phyloP scores from a whole-genome alignment of 35 echinoderm and acorn worm genomes.

The Ophiothrix spiculata region DNA sequence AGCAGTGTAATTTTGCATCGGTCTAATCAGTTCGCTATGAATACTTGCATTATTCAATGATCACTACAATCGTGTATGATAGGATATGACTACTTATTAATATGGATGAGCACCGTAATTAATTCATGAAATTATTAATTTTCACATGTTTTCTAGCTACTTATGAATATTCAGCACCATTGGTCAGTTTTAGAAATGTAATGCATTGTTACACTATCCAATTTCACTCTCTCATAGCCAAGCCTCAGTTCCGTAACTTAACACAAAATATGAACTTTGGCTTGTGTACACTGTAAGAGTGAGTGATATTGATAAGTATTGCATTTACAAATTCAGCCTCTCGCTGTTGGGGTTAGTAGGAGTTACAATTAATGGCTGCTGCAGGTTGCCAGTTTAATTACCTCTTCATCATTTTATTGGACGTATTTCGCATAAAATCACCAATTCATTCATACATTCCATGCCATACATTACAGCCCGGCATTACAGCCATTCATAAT shows the following conservation, averaged over 20 bases:
- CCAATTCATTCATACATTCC: neutral
- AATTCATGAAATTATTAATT: too few relatives aligned
- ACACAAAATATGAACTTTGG: neutral
- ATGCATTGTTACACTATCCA: neutral
- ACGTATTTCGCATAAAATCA: neutral
- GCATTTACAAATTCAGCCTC: conserved; percentile 1
- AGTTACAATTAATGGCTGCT: too few relatives aligned
- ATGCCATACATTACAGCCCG: neutral
- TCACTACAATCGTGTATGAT: too few relatives aligned
- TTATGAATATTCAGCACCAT: conserved; percentile 16
- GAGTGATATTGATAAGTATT: neutral
- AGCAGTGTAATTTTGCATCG: too few relatives aligned
- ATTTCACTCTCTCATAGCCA: neutral
- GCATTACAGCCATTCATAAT: neutral
- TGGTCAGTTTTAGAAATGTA: neutral
- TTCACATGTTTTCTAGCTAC: too few relatives aligned
- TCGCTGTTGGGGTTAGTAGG: conserved; percentile 1
- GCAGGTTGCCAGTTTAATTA: neutral
- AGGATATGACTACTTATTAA: too few relatives aligned
- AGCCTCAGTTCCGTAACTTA: neutral
- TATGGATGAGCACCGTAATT: too few relatives aligned
- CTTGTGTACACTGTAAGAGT: neutral
- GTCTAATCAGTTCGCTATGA: too few relatives aligned
- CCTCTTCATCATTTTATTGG: neutral
- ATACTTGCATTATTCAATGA: too few relatives aligned